Evolutionary conservation across 1,140 invertebrate genomes (phyloP), one percentile per base, ranked within the genome.

Genomic region (Potamilus streckersoni): DNA sequence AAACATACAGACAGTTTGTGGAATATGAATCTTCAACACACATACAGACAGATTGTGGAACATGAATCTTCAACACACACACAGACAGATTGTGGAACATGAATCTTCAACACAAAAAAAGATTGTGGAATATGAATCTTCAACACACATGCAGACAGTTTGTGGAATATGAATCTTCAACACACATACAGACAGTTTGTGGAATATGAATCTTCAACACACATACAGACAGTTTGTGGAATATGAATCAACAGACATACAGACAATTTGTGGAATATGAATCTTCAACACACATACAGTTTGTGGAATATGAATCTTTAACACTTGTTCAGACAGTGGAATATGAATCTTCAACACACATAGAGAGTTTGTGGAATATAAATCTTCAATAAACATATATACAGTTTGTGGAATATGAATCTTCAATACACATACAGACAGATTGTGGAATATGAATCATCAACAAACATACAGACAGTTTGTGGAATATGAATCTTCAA

Each of bases 261-360:
- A 27, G 17, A 59, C n/a, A 27, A 11, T 68, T 13, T 15, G 16
- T 68, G 19, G 15, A 55, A n/a, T 31, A 74, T 17, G 27, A 31
- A 68, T 27, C 23, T 68, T 62, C n/a, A n/a, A n/a, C 15, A 16
- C 8, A 76, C 69, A 20, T 61, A 14, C n/a, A 60, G 14, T 60
- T 60, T 60, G 59, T 14, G 14, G 23, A 64, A n/a, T 64, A 17
- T 19, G 31, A 15, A 62, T 20, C 57, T 17, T n/a, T n/a, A n/a
- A n/a, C n/a, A n/a, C n/a, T n/a, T n/a, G n/a, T n/a, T n/a, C n/a
- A n/a, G n/a, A n/a, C n/a, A n/a, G n/a, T n/a, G n/a, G n/a, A n/a
- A n/a, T n/a, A n/a, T n/a, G n/a, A n/a, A n/a, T n/a, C n/a, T n/a
- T n/a, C n/a, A n/a, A n/a, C n/a, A n/a, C n/a, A n/a, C n/a, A n/a